Base-by-base conservation (phyloP, 2,888 invertebrate genomes). In the Girardia tigrina region DNA sequence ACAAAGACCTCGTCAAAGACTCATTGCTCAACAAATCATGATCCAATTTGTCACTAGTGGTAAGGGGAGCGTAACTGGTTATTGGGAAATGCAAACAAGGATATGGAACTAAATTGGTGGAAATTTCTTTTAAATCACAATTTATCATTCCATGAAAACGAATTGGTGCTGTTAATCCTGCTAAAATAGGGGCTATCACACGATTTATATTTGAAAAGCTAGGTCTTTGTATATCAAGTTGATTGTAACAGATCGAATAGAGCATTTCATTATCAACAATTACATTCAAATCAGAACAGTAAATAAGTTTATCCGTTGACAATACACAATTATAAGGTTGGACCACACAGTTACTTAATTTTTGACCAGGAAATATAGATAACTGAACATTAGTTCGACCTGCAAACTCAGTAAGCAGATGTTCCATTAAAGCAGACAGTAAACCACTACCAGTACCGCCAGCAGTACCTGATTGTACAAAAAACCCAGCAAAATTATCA, bases 231-330 rank as follows among this genome's bases (percentile, higher is more conserved):
- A 42, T 26, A 28, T 56, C 56, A 23, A 76, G 29, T 6, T 69
- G 20, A 69, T 42, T 27, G n/a, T 8, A 27, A 76, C 76, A 77
- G 16, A 76, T 76, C 28, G 76, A 26, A 29, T 76, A 76, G 8
- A 76, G n/a, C 14, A 26, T 42, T 42, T 76, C 80, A 74, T 79
- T 79, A 42, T 80, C 79, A 26, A 78, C 72, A 56, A 77, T 74
- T 71, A 78, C 71, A 28, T 92, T 92, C 85, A 92, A 92, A 87
- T 93, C 92, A 0, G 91, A 91, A 85, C 92, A 92, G 85, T 92
- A 92, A 16, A 78, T 29, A 20, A 77, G 73, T 14, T 74, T 70
- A 8, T 78, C 77, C 14, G 78, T 75, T 14, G 76, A 72, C 69
- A 78, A 75, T 23, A 78, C 76, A 26, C 78, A 78, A 71, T 78